Evolutionary conservation across 2,113 vertebrate species (phyloP).

Genomic region (Nesoenas mayeri): DNA sequence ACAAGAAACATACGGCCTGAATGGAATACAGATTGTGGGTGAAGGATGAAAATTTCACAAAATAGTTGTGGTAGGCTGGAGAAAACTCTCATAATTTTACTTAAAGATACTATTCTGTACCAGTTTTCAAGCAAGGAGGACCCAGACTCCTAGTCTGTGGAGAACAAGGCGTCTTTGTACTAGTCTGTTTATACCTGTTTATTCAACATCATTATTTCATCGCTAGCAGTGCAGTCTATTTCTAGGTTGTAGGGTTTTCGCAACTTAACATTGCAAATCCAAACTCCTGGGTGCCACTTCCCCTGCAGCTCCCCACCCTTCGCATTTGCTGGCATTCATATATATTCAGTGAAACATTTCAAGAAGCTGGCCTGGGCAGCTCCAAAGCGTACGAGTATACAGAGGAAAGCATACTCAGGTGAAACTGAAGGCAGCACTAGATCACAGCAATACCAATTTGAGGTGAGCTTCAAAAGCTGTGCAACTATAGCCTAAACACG

Average conservation of each 20-base stretch:
- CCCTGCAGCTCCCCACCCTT: not conserved
- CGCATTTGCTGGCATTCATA: not conserved
- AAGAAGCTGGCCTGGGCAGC: not conserved
- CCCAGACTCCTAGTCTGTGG: not conserved
- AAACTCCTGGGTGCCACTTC: not conserved
- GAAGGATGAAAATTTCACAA: not conserved
- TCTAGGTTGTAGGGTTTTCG: not conserved
- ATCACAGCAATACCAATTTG: not conserved
- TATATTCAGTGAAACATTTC: not conserved
- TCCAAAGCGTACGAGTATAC: not conserved
- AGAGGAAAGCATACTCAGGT: not conserved
- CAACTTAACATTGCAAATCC: not conserved
- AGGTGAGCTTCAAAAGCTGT: not conserved
- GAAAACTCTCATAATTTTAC: not conserved
- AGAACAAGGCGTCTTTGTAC: not conserved
- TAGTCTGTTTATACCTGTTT: not conserved
- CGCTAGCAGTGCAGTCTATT: not conserved
- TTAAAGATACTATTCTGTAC: not conserved
- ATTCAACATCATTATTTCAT: not conserved
- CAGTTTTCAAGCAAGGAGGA: not conserved
- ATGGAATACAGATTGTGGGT: not conserved
- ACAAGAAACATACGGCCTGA: not conserved
- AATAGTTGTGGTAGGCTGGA: not conserved
- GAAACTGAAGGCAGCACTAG: not conserved
- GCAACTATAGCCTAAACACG: not conserved